Base-by-base conservation (phyloP, 1,140 invertebrate species). In the Aradophagus sp. region DNA sequence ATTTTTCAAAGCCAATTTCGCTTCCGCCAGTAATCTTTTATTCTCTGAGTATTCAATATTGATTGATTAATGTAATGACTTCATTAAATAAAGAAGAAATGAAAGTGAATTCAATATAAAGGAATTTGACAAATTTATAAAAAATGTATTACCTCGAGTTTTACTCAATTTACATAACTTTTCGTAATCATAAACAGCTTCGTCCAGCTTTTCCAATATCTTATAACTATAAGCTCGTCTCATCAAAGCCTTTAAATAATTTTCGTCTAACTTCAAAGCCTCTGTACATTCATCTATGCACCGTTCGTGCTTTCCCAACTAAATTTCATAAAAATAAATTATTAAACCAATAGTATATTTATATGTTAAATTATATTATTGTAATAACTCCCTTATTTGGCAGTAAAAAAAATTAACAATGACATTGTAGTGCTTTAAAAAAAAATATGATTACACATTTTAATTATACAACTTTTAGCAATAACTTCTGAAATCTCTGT, bases 111-210 rank as follows among this genome's bases (percentile, higher is more conserved):
- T n/a, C n/a, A n/a, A n/a, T n/a, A n/a, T n/a, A n/a, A n/a, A n/a
- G n/a, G n/a, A n/a, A n/a, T 27, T 41, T 32, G 26, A 36, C 15
- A 20, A 13, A 1, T 2, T 34, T 14, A 8, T 36, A 36, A 15
- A 16, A 10, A 16, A 5, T 16, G 1, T 17, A 36, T 16, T 48
- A 91, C 90, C 88, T 76, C 90, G 89, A 75, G 88, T 93, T 85
- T 94, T 95, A 76, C 96, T 94, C 63, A 96, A 88, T 86, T 95
- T 95, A 77, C 89, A 90, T 0, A 93, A 89, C 77, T 90, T 92
- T 83, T 98, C 96, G 80, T 97, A 97, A 86, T 98, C 96, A 68
- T 90, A 88, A 2, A 98, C 94, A 31, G 95, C 93, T 50, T 97
- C 94, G 81, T 98, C 95, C 81, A 89, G 95, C 74, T 95, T 90